phyloP scores from a whole-genome alignment of 1,140 invertebrate species.

The Drosophila littoralis region DNA sequence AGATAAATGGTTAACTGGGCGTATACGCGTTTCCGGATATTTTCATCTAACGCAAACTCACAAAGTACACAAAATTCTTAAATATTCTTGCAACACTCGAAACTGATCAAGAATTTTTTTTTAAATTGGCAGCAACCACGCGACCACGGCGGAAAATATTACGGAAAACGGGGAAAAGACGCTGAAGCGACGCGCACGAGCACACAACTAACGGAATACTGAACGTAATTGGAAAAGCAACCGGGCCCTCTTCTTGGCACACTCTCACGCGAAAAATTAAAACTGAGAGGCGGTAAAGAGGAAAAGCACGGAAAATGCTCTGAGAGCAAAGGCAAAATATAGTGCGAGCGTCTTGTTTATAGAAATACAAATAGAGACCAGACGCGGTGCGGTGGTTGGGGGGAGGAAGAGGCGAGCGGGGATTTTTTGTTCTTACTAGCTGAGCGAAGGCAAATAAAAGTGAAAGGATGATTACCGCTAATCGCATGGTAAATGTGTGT shows the following conservation, averaged over 20 bases:
- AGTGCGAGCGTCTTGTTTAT: slow-evolving; percentile 36
- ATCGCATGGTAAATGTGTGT: background rate
- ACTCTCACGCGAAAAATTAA: slow-evolving; percentile 59
- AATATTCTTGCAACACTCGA: background rate
- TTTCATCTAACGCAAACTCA: background rate
- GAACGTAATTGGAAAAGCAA: slow-evolving; percentile 37
- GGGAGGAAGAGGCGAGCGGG: too few species aligned
- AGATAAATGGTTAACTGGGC: slow-evolving; percentile 18
- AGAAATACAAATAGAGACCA: background rate
- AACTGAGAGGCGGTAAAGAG: background rate
- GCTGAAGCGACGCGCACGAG: slow-evolving; percentile 58
- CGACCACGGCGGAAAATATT: slow-evolving; percentile 34
- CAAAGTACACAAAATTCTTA: slow-evolving; percentile 5
- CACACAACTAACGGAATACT: slow-evolving; percentile 76
- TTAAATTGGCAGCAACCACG: slow-evolving; percentile 8
- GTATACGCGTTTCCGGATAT: slow-evolving; percentile 21
- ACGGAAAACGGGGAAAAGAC: slow-evolving; percentile 43
- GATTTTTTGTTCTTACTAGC: too few species aligned
- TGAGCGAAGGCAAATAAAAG: slow-evolving; percentile 1
- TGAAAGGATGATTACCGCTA: background rate
- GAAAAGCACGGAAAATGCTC: slow-evolving; percentile 50
- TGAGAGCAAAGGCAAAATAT: slow-evolving; percentile 38
- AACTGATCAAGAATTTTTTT: too few species aligned
- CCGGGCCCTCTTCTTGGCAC: slow-evolving; percentile 6
- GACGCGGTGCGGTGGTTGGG: too few species aligned